A percentile compares a stretch with the other conserved stretches of the same genome.
phyloP scores from a whole-genome alignment of 2,888 invertebrate genomes.

The Cryptocephalus moraei region DNA sequence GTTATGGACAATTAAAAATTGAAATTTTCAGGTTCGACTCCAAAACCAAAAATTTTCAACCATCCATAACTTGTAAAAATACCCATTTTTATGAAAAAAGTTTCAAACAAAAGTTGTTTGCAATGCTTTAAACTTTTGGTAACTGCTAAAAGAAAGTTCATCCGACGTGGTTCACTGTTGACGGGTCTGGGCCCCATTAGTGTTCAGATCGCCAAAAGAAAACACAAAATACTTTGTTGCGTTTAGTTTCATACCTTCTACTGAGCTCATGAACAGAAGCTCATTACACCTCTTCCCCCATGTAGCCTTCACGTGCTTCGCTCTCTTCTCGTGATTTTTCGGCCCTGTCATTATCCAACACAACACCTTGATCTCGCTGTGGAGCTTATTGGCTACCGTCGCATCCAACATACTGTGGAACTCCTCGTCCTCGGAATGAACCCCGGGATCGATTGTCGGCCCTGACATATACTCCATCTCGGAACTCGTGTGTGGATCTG shows the following conservation, averaged over 20 bases:
- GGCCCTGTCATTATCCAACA: slow-evolving; percentile 98
- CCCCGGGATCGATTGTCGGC: slow-evolving; percentile 25
- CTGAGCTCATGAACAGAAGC: slow-evolving; percentile 78
- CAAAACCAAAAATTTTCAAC: no score
- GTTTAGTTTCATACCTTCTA: slow-evolving; percentile 48
- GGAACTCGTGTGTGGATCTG: slow-evolving; percentile 24
- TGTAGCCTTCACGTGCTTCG: slow-evolving; percentile 89
- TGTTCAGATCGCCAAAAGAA: no score
- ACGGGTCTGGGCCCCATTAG: no score
- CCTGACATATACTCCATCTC: slow-evolving; percentile 25
- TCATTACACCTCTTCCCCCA: slow-evolving; percentile 92
- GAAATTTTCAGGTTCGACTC: no score
- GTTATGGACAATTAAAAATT: no score
- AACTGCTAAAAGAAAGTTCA: no score
- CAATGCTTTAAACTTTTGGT: no score
- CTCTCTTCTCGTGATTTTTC: slow-evolving; percentile 78
- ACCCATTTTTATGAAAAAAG: no score
- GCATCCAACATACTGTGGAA: slow-evolving; percentile 44
- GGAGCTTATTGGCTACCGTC: slow-evolving; percentile 57
- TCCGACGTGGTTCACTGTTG: no score
- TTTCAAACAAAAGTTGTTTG: no score
- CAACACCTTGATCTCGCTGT: slow-evolving; percentile 72
- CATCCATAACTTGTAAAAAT: no score
- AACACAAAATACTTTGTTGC: no score
- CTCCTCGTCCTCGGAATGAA: slow-evolving; percentile 27